These are phyloP conservation scores for Pseudonaja textilis DNA, from an alignment of 2,113 vertebrate species.

Conservation along the genomic window DNA sequence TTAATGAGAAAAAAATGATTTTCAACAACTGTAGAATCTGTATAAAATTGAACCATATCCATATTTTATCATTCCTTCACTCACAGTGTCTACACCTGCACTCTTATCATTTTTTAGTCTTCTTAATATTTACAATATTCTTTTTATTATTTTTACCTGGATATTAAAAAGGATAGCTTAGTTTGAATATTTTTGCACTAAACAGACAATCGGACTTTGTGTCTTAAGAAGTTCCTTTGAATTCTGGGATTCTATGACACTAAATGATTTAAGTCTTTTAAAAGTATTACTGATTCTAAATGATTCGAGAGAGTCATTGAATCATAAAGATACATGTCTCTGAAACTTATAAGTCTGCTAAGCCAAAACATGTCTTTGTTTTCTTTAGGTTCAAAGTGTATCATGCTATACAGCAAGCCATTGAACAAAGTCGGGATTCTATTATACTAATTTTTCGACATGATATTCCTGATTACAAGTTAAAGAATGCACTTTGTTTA, in stretches of 20 bases:
- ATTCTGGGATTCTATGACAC: background rate
- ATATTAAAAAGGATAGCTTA: background rate
- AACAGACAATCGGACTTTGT: background rate
- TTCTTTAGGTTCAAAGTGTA: slow-evolving; percentile 85
- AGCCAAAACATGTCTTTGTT: slow-evolving; percentile 16
- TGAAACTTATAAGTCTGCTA: background rate
- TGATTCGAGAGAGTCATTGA: background rate
- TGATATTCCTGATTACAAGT: slow-evolving; percentile 87
- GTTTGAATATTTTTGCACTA: background rate
- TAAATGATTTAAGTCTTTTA: background rate
- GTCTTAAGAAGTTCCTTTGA: background rate
- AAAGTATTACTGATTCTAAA: background rate
- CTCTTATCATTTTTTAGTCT: background rate
- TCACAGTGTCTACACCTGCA: background rate
- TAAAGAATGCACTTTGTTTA: slow-evolving; percentile 81
- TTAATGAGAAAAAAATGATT: background rate
- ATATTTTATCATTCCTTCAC: background rate
- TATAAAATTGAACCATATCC: background rate
- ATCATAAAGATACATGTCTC: background rate
- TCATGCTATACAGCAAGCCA: slow-evolving; percentile 87
- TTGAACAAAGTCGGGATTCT: slow-evolving; percentile 88
- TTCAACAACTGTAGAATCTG: background rate
- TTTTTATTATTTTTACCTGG: background rate
- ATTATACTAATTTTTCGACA: slow-evolving; percentile 89
- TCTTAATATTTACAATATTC: background rate